These are phyloP conservation scores for Hypomesus transpacificus DNA, from an alignment of 2,113 vertebrate genomes.

Conservation along the genomic window DNA sequence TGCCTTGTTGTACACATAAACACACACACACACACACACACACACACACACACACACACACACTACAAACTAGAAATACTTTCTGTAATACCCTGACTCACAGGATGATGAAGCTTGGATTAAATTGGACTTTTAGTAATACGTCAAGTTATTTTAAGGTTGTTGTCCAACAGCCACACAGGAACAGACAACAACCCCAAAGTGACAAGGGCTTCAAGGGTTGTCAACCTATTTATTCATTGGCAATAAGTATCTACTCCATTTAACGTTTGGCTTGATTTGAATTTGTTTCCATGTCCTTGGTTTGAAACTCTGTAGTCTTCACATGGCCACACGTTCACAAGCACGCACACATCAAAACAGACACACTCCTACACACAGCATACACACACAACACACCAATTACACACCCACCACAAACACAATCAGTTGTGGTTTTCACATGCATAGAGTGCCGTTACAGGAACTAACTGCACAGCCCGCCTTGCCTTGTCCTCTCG, in stretches of 20 bases:
- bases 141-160: not conserved
- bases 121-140: not conserved
- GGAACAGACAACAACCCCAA: too few relatives aligned
- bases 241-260: too few relatives aligned
- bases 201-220: too few relatives aligned
- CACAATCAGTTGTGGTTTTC: constrained; percentile 23
- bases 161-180: too few relatives aligned
- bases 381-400: constrained; percentile 5
- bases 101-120: not conserved
- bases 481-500: constrained; percentile 41
- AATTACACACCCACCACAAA: not conserved
- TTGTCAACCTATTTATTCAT: too few relatives aligned
- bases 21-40: too few relatives aligned
- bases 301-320: not conserved
- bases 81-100: not conserved
- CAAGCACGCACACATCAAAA: not conserved
- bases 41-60: not conserved
- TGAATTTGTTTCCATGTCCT: not conserved
- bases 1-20: not conserved
- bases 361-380: not conserved
- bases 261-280: too few relatives aligned
- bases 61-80: not conserved
- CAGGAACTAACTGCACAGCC: constrained; percentile 52
- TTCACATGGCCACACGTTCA: not conserved
- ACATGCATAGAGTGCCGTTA: constrained; percentile 10